Evolutionary conservation across 2,888 invertebrate genomes (phyloP), one percentile per base, ranked within the genome.

Genomic region (Cephonodes hylas): DNA sequence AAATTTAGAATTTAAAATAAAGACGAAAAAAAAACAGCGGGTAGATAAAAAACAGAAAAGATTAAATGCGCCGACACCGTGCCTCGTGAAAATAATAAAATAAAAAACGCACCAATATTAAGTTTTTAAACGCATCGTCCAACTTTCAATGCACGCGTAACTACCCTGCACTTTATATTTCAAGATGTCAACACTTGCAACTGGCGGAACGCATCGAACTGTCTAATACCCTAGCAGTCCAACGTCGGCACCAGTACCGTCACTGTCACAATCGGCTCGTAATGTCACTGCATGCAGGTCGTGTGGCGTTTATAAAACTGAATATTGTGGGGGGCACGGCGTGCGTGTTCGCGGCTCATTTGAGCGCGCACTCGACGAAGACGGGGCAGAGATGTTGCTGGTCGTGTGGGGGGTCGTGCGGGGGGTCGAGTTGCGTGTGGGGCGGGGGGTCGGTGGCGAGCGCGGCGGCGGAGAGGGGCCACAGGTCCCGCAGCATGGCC

Each of bases 381-480:
- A 91, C 81, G 45, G 78, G 72, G 68, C 63, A 75, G 42, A 64
- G 74, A 60, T 61, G 66, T 57, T 64, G 68, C 27, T 64, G 66
- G 10, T 58, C 53, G 25, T 44, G 53, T 42, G 10, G n/a, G 38
- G 59, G 44, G 7, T 53, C 48, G 18, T 57, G 45, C 18, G 45
- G 63, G 18, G 63, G 59, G 64, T 66, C 34, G 63, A 68, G 59
- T 63, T 67, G 63, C 42, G 31, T 6, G 2, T 38, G 66, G 65
- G 58, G 64, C 53, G 69, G 63, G 0, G 66, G 70, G 60, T 77
- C 81, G 18, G 74, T 63, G 58, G 75, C 69, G 78, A 88, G 86
- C 75, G 94, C 93, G 2, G 93, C 91, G 70, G 94, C 94, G 5
- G 93, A 93, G 62, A 95, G 81, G 13, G 95, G 94, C 75, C 94